phyloP scores from a whole-genome alignment of 2,888 invertebrate species.

The Metellina segmentata region DNA sequence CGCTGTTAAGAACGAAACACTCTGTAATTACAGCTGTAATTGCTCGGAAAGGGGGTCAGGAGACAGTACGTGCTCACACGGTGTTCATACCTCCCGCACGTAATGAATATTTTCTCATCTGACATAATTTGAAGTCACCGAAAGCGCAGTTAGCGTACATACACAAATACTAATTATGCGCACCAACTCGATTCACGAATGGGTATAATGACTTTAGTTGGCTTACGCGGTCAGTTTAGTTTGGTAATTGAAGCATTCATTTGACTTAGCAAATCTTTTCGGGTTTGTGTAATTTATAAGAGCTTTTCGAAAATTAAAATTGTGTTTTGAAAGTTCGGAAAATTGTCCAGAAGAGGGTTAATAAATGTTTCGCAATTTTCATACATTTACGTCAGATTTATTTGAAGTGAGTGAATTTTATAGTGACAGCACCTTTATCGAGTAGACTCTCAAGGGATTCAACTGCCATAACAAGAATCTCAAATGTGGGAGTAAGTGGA shows the following conservation, averaged over 20 bases:
- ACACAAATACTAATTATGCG: constrained; percentile 1
- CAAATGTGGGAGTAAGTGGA: no score
- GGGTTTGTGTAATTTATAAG: not conserved
- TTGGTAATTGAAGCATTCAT: not conserved
- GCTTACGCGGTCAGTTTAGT: not conserved
- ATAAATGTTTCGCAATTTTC: no score
- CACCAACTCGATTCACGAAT: constrained; percentile 3
- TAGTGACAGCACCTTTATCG: no score
- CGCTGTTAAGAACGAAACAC: constrained; percentile 50
- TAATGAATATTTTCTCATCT: constrained; percentile 39
- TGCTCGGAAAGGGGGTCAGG: constrained; percentile 40
- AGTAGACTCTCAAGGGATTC: no score
- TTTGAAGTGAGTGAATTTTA: no score
- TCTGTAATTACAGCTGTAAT: constrained; percentile 53
- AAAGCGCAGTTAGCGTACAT: not conserved
- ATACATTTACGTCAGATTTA: no score
- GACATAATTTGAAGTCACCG: not conserved
- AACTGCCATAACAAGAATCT: no score
- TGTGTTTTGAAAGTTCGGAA: no score
- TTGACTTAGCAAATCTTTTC: not conserved
- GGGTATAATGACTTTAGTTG: constrained; percentile 18
- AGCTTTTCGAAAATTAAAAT: no score
- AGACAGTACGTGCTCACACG: not conserved
- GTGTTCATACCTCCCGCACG: not conserved
- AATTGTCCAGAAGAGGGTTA: no score